Evolutionary conservation across 2,888 invertebrate species (phyloP), one percentile per base, ranked within the genome.

Genomic region (Xanthia togata): DNA sequence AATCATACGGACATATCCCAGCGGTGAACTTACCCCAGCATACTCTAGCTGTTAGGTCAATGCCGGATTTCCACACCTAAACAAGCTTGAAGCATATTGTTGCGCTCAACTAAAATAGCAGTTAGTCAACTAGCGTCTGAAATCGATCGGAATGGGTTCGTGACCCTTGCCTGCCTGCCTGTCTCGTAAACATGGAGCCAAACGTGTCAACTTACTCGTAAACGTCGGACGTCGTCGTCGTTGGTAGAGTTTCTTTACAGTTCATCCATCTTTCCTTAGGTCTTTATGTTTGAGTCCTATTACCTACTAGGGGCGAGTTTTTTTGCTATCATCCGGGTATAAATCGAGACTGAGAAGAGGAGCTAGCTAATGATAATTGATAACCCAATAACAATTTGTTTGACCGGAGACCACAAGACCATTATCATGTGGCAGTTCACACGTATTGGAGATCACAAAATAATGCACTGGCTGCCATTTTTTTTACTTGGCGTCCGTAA

Each of bases 141-240:
- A 23, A 75, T 75, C 80, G 77, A 83, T 79, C 17, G 31, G 26
- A 31, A 26, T 12, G 47, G 70, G 77, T 84, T 73, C 64, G 63
- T 73, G 83, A 78, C 77, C 83, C 63, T 57, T 60, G 31, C 31
- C 41, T 41, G 53, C 20, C 44, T 35, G 44, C 12, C 20, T 65
- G 44, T 23, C 14, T 20, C 35, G 38, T 67, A 50, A 44, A 73
- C 67, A 55, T 11, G 59, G 26, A 14, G 60, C 47, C 70, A 76
- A 68, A 82, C 63, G 76, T 64, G 53, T 71, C 67, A 69, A 59
- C 11, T 74, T 65, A 68, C 80, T 50, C 50, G 38, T 38, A 20
- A 20, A 55, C 35, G n/a, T n/a, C n/a, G n/a, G n/a, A n/a, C n/a
- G n/a, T n/a, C n/a, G n/a, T n/a, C n/a, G n/a, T n/a, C n/a, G n/a